These are phyloP conservation scores for Cygnus atratus DNA, from an alignment of 2,113 vertebrate genomes.

Conservation along the genomic window DNA sequence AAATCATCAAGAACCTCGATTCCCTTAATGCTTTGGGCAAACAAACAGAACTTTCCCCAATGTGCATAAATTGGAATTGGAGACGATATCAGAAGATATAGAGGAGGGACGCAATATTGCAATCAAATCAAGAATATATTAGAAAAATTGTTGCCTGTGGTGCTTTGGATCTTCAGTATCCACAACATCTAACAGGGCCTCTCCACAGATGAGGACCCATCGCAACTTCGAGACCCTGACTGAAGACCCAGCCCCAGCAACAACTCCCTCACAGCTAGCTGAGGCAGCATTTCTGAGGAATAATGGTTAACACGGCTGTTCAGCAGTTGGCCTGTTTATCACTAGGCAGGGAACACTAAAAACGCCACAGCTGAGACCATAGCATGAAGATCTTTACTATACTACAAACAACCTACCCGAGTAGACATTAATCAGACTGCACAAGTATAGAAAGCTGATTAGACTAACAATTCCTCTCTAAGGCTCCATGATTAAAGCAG, in stretches of 20 bases:
- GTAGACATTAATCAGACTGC: constrained; percentile 44
- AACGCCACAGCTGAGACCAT: constrained; percentile 7
- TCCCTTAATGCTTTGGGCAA: not conserved
- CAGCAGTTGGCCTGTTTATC: constrained; percentile 34
- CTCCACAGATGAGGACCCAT: not conserved
- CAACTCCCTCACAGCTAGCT: not conserved
- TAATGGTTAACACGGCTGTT: not conserved
- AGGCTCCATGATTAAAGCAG: constrained; percentile 52
- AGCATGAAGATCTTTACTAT: not conserved
- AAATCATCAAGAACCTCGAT: not conserved
- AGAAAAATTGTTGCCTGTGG: not conserved
- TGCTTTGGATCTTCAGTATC: not conserved
- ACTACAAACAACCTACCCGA: constrained; percentile 30
- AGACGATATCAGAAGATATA: not conserved
- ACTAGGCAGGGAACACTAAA: constrained; percentile 9
- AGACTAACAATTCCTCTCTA: constrained; percentile 57
- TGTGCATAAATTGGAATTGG: not conserved
- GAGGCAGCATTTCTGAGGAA: not conserved
- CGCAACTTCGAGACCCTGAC: not conserved
- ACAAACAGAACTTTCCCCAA: not conserved
- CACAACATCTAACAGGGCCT: rapidly evolving
- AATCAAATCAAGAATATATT: not conserved
- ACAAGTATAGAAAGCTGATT: constrained; percentile 33
- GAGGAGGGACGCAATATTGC: not conserved
- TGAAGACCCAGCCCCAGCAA: not conserved